phyloP scores from a whole-genome alignment of 2,797 vertebrate genomes.

The Brachymystax lenok region DNA sequence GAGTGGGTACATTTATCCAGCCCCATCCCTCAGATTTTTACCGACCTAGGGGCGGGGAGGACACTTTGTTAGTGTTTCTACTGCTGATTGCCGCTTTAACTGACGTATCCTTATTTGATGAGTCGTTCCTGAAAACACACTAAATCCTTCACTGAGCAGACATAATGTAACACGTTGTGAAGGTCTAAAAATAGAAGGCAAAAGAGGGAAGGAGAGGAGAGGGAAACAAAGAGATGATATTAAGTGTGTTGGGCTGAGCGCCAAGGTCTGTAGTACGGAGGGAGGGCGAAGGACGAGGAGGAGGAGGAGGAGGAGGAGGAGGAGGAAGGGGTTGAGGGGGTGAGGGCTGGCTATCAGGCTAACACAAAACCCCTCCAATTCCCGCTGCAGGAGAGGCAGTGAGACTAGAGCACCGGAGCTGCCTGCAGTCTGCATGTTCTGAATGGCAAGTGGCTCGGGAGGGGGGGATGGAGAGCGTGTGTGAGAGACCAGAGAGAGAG shows the following conservation, averaged over 20 bases:
- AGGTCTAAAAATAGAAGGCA: conserved; percentile 47
- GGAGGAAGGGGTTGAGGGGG: conserved; percentile 32
- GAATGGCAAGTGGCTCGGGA: conserved; percentile 77
- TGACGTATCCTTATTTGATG: conserved; percentile 3
- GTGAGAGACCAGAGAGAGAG: conserved; percentile 43
- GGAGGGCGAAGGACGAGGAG: conserved; percentile 32
- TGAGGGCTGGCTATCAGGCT: conserved; percentile 65
- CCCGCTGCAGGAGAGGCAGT: conserved; percentile 63
- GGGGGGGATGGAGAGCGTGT: conserved; percentile 57
- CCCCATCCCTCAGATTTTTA: too few species aligned
- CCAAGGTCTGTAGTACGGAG: conserved; percentile 54
- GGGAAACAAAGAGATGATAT: conserved; percentile 36
- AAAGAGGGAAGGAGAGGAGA: conserved; percentile 24
- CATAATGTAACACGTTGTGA: conserved; percentile 30
- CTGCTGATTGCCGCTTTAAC: background rate
- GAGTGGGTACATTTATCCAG: too few species aligned
- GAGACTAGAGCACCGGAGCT: conserved; percentile 70
- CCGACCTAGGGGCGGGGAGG: too few species aligned
- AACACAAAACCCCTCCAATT: conserved; percentile 50
- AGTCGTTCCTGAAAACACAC: conserved; percentile 8
- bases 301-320: conserved; percentile 27
- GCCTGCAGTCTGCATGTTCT: conserved; percentile 76
- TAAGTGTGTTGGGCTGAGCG: conserved; percentile 44
- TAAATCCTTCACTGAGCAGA: conserved; percentile 11
- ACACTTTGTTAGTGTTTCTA: too few species aligned